Evolutionary conservation across 92 coral and sea anemone genomes (phyloP), one percentile per base, ranked within the genome.

Genomic region (Epizoanthus rinbou): DNA sequence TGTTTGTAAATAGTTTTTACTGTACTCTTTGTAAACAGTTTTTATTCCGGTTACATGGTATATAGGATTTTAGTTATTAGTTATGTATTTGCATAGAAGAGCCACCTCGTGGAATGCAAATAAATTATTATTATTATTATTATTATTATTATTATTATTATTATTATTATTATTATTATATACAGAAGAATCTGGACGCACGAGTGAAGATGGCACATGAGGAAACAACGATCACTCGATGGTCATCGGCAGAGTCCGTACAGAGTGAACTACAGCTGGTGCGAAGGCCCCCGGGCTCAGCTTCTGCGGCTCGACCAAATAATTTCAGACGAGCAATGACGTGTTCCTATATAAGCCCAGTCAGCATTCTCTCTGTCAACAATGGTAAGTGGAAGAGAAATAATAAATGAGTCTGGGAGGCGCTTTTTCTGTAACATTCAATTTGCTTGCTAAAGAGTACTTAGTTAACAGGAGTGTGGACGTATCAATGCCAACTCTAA

Each of bases 341-440:
- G 0, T 89, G 89, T 65, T 85, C 84, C 53, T 89, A 89, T 69
- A 85, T 85, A 80, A 89, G 92, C 63, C 92, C 92, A 6, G 87
- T 88, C 15, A 74, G 85, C 57, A 87, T 89, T 69, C 83, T 89
- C 58, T 89, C 92, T 18, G 58, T 84, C 31, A 89, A 80, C 57
- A 88, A 85, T 54, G 92, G 92, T 89, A 64, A 75, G 92, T 82
- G 47, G 62, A 6, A 6, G 5, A 37, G 5, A 1, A 37, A 37
- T 3, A 3, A 24, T 5, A 24, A 47, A 54, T 11, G 45, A 17
- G 59, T 9, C 11, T 1, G 59, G 15, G 9, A 22, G 19, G 53
- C 0, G 28, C 5, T 3, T 8, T 24, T 24, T 74, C 10, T 8
- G 1, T 18, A 21, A 64, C 33, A 3, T 8, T 23, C 39, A 1